Percentiles rank a stretch among this genome's conserved stretches.
phyloP scores from a whole-genome alignment of 1,140 invertebrate genomes.

The Battus philenor region DNA sequence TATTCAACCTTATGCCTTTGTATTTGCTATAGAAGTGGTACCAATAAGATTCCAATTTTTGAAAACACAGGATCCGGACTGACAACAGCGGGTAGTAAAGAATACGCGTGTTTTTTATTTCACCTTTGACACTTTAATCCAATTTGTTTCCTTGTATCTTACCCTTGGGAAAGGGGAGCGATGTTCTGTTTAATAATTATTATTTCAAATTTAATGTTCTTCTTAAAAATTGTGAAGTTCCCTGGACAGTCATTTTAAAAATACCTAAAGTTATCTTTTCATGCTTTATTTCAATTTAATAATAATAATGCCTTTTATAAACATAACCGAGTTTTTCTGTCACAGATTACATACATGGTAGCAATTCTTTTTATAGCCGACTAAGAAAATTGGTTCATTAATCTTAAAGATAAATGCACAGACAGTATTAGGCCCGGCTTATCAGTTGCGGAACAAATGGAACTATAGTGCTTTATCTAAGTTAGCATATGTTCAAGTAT shows the following conservation, averaged over 20 bases:
- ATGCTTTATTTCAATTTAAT: no score
- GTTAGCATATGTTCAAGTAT: no score
- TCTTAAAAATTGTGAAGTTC: slow-evolving; percentile 22
- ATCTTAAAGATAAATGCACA: slow-evolving; percentile 73
- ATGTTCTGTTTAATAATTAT: slow-evolving; percentile 63
- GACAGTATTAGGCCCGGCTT: slow-evolving; percentile 68
- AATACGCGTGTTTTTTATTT: slow-evolving; percentile 67
- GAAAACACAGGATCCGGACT: slow-evolving; percentile 24
- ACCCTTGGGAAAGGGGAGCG: slow-evolving; percentile 59
- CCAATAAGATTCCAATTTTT: slow-evolving; percentile 18
- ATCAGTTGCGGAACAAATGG: slow-evolving; percentile 62
- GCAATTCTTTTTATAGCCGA: slow-evolving; percentile 73
- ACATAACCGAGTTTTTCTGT: no score
- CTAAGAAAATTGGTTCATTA: slow-evolving; percentile 76
- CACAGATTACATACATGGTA: no score
- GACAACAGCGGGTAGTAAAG: slow-evolving; percentile 51
- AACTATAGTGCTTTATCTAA: slow-evolving; percentile 41
- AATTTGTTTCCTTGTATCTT: slow-evolving; percentile 68
- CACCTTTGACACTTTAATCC: slow-evolving; percentile 75
- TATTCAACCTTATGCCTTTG: slow-evolving; percentile 18
- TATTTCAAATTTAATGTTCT: slow-evolving; percentile 59
- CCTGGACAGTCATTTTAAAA: slow-evolving; percentile 5
- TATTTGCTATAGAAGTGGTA: slow-evolving; percentile 9
- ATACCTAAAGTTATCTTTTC: no score
- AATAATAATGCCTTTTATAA: no score